Conservation (phyloP, 2,797 vertebrate species). For the Aulostomus chinensis region DNA sequence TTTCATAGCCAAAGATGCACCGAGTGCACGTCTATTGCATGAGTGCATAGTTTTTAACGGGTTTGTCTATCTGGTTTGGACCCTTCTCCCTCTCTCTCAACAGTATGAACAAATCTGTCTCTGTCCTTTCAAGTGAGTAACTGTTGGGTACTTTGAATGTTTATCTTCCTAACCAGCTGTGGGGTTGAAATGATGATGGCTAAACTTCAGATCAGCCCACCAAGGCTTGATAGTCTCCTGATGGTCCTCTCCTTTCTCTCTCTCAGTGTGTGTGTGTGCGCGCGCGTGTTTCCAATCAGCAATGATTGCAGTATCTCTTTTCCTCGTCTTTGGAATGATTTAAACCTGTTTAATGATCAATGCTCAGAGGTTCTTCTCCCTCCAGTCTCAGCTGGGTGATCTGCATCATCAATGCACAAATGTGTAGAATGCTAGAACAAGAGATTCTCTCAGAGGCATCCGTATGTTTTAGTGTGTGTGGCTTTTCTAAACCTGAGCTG, state of each 20-base stretch:
- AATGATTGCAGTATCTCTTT: slow-evolving; percentile 54
- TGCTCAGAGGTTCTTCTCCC: slow-evolving; percentile 35
- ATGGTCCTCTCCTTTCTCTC: slow-evolving; percentile 41
- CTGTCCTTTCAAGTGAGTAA: slow-evolving; percentile 14
- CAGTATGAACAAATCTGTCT: slow-evolving; percentile 24
- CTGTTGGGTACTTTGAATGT: slow-evolving; percentile 34
- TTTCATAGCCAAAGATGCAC: slow-evolving; percentile 71
- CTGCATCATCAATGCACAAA: slow-evolving; percentile 68
- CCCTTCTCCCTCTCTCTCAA: slow-evolving; percentile 23
- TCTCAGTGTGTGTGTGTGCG: too few relatives aligned
- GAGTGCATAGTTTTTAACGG: slow-evolving; percentile 41
- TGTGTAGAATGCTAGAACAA: slow-evolving; percentile 45
- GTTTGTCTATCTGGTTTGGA: slow-evolving; percentile 28
- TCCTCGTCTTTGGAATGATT: slow-evolving; percentile 63
- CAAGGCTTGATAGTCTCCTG: slow-evolving; percentile 29
- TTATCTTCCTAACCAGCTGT: slow-evolving; percentile 25
- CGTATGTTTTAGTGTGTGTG: slow-evolving; percentile 21
- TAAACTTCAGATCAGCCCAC: slow-evolving; percentile 32
- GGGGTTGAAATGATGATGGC: slow-evolving; percentile 45
- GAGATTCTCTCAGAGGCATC: slow-evolving; percentile 16
- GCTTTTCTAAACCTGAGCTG: slow-evolving; percentile 34
- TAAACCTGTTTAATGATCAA: slow-evolving; percentile 66
- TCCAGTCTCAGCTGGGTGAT: slow-evolving; percentile 49
- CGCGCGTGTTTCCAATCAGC: slow-evolving; percentile 28
- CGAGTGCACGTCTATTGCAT: slow-evolving; percentile 62